Conservation (phyloP, 2,113 vertebrate species). For the Scolopax mira region DNA sequence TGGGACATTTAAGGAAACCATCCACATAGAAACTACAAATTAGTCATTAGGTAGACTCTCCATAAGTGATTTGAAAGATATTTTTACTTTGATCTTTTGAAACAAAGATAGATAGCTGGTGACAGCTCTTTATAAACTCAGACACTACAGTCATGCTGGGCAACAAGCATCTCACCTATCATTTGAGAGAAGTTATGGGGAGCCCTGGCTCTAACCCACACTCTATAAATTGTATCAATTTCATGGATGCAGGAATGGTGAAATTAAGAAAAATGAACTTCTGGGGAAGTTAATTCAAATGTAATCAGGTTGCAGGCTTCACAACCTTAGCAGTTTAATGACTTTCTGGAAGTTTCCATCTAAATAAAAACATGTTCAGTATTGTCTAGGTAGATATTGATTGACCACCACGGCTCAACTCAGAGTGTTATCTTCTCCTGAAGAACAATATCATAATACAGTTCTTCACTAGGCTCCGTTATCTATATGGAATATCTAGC, state of each 20-base stretch:
- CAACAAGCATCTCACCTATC: not conserved
- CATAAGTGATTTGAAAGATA: not conserved
- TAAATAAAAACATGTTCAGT: not conserved
- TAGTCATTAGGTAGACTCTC: not conserved
- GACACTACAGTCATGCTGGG: not conserved
- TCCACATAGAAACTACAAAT: not conserved
- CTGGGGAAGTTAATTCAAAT: not conserved
- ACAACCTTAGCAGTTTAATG: not conserved
- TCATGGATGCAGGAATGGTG: not conserved
- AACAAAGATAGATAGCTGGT: not conserved
- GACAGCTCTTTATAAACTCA: not conserved
- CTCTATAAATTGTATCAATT: not conserved
- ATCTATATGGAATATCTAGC: not conserved
- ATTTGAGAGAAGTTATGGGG: not conserved
- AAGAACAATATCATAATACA: not conserved
- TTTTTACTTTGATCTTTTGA: not conserved
- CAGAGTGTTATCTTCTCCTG: not conserved
- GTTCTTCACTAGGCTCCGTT: not conserved
- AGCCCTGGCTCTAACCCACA: not conserved
- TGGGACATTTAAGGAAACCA: not conserved
- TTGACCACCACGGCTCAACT: not conserved
- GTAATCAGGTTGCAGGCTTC: not conserved
- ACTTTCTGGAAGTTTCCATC: not conserved
- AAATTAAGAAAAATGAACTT: constrained; percentile 1
- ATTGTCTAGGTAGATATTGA: not conserved